Base-by-base conservation (phyloP, 2,888 invertebrate genomes). In the Ectemnius continuus region DNA sequence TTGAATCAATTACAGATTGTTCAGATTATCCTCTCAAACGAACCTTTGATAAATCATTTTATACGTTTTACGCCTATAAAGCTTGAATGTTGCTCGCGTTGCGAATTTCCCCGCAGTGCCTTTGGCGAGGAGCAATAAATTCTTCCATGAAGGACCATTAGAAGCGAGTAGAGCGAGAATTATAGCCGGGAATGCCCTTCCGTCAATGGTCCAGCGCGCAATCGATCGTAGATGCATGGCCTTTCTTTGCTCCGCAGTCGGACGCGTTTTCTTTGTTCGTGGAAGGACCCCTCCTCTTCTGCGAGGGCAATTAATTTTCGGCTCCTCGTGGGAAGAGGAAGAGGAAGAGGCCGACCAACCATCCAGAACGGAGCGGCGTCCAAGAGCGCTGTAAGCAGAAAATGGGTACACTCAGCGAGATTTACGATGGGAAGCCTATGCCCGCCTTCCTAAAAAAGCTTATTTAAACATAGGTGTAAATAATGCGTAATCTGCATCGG, bases 241-340 rank as follows among this genome's bases (percentile, higher is more conserved):
- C 58, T 67, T 74, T 76, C 79, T 73, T 65, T 76, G 70, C 75
- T 61, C 46, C 61, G 61, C 72, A 67, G 73, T 76, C 69, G 76
- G 71, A 63, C 16, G 59, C 61, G 63, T 61, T 78, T 80, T 79
- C 79, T 82, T 83, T 84, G 79, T 79, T 76, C 78, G 63, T 26
- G 28, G 67, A 70, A 60, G 59, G 13, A 14, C 78, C 78, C 73
- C 77, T 71, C 69, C 68, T 61, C 67, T 64, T 65, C 60, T 58
- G 59, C 64, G 61, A 60, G 76, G 75, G 80, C 81, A 82, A 85
- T 86, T 85, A 80, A 82, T 85, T 85, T 79, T 75, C 60, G 61
- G 60, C 58, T 72, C 47, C 28, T 47, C 63, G 48, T 20, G 58
- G 65, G 61, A 28, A 67, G 11, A 61, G 58, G 46, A 48, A 67